These are phyloP conservation scores for Enoplosus armatus DNA, from an alignment of 2,797 vertebrate genomes.

Conservation along the genomic window DNA sequence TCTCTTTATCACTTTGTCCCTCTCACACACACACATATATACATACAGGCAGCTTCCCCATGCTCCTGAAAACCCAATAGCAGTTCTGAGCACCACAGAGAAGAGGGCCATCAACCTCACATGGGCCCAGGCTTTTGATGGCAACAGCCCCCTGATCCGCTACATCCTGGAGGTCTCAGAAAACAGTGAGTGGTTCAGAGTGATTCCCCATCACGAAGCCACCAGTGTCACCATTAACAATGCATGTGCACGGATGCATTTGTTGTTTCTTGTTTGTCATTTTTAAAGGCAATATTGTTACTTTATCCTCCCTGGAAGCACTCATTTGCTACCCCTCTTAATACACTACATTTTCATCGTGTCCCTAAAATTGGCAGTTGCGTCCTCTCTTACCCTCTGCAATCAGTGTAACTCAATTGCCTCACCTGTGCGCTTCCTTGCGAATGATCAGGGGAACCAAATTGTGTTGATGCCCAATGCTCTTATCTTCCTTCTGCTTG, in stretches of 20 bases:
- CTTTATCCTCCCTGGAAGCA: constrained; percentile 20
- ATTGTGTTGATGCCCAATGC: constrained; percentile 44
- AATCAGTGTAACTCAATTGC: constrained; percentile 50
- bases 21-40: constrained; percentile 3
- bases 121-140: constrained; percentile 96
- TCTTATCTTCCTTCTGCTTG: constrained; percentile 45
- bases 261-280: constrained; percentile 32
- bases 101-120: constrained; percentile 95
- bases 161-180: constrained; percentile 97
- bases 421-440: constrained; percentile 34
- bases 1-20: constrained; percentile 44
- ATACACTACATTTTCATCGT: constrained; percentile 48
- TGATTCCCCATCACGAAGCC: background rate
- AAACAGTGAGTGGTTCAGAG: constrained; percentile 91
- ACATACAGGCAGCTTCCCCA: constrained; percentile 93
- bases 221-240: constrained; percentile 7
- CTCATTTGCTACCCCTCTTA: constrained; percentile 36
- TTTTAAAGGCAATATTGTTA: constrained; percentile 26
- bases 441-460: constrained; percentile 39
- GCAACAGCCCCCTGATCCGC: constrained; percentile 95
- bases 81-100: constrained; percentile 87
- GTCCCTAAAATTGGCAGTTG: constrained; percentile 43
- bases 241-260: background rate
- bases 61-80: constrained; percentile 92
- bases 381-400: constrained; percentile 39